A percentile compares a stretch with the other conserved stretches of the same genome.
Conservation (phyloP, 2,113 vertebrate species). For the Pogona vitticeps region DNA sequence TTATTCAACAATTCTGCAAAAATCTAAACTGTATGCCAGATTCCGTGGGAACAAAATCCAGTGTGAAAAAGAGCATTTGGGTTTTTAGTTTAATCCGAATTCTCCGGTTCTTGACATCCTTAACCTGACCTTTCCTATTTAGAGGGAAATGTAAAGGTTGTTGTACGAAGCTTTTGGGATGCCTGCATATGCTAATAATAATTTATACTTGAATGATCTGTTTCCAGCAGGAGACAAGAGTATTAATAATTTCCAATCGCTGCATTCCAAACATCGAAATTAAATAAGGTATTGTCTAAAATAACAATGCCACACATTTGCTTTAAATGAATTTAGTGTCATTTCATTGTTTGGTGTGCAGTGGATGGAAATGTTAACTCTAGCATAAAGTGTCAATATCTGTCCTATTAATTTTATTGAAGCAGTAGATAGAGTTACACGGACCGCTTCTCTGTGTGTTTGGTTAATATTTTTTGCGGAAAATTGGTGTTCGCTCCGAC, state of each 20-base stretch:
- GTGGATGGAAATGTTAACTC: conserved; percentile 73
- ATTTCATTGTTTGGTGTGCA: conserved; percentile 82
- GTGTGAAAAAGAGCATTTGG: not conserved
- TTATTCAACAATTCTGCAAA: too few relatives aligned
- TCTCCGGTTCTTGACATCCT: conserved; percentile 15
- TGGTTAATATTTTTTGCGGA: conserved; percentile 81
- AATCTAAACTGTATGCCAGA: too few relatives aligned
- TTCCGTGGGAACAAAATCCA: not conserved
- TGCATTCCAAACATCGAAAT: conserved; percentile 79
- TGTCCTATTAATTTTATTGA: conserved; percentile 81
- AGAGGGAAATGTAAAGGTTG: too few relatives aligned
- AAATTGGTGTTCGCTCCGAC: conserved; percentile 79
- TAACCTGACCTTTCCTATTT: too few relatives aligned
- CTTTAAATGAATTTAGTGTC: conserved; percentile 83
- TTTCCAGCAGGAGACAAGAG: conserved; percentile 65
- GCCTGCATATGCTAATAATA: conserved; percentile 58
- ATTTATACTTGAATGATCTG: conserved; percentile 58
- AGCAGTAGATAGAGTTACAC: conserved; percentile 77
- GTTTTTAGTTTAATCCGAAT: not conserved
- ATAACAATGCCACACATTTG: conserved; percentile 81
- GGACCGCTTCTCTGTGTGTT: conserved; percentile 78
- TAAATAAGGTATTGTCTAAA: conserved; percentile 83
- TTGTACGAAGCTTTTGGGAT: conserved; percentile 30
- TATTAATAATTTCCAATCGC: conserved; percentile 70
- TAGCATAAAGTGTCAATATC: conserved; percentile 77